Evolutionary conservation across 1,140 invertebrate species (phyloP).

Genomic region (Drosophila sturtevanti): DNA sequence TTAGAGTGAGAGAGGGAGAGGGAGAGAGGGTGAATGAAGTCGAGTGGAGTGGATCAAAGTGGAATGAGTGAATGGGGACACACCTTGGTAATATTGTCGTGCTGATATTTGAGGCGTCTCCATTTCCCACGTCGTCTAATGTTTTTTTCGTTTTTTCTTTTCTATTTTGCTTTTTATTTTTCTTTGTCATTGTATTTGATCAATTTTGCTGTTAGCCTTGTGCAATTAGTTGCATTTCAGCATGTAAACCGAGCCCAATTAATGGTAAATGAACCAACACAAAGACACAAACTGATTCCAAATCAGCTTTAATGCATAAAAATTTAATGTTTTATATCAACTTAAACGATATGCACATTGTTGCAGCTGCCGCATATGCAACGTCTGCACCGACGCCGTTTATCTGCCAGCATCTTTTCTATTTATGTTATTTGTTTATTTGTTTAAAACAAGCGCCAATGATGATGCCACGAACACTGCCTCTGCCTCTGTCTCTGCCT

Average conservation of each 20-base stretch:
- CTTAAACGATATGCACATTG: slow-evolving; percentile 54
- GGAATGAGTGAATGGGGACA: slow-evolving; percentile 14
- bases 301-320: slow-evolving; percentile 16
- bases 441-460: slow-evolving; percentile 74
- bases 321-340: slow-evolving; percentile 49
- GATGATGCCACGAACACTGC: neutral
- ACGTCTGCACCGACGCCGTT: slow-evolving; percentile 6
- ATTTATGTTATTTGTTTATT: slow-evolving; percentile 57
- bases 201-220: slow-evolving; percentile 3
- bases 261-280: slow-evolving; percentile 12
- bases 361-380: slow-evolving; percentile 34
- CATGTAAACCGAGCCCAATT: slow-evolving; percentile 31
- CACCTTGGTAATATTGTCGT: slow-evolving; percentile 53
- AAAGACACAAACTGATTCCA: neutral
- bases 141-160: neutral
- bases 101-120: slow-evolving; percentile 70
- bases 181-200: neutral
- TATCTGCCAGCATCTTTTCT: slow-evolving; percentile 25
- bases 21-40: neutral
- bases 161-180: neutral
- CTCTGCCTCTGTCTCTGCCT: neutral
- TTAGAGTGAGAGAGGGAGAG: slow-evolving; percentile 20
- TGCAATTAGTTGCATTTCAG: slow-evolving; percentile 53
- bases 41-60: neutral
- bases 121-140: slow-evolving; percentile 61